Evolutionary conservation across 2,888 invertebrate genomes (phyloP).

Genomic region (Philopedon plagiatum): DNA sequence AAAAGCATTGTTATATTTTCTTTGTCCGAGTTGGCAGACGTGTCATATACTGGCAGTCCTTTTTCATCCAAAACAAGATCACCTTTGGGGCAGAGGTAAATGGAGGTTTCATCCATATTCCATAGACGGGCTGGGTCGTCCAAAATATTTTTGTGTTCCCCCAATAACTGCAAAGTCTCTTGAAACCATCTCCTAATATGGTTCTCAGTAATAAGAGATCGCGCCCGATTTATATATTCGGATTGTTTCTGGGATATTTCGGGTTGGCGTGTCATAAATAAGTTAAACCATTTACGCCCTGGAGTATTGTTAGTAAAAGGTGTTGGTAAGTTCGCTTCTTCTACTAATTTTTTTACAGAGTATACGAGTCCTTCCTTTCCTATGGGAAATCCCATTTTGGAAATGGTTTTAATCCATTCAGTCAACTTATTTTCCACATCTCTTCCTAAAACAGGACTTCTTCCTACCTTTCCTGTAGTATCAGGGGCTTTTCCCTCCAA

Average conservation of each 20-base stretch:
- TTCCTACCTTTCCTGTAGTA: not conserved
- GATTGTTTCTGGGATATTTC: slow-evolving; percentile 24
- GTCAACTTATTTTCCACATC: not conserved
- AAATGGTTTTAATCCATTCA: slow-evolving; percentile 8
- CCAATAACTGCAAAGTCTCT: not conserved
- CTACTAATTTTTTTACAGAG: slow-evolving; percentile 1
- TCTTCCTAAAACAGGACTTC: not conserved
- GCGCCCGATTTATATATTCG: slow-evolving; percentile 17
- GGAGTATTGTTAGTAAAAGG: slow-evolving; percentile 13
- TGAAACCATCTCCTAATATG: slow-evolving; percentile 10
- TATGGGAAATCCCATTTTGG: slow-evolving; percentile 19
- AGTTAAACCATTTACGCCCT: slow-evolving; percentile 5
- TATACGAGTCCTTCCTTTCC: slow-evolving; percentile 2
- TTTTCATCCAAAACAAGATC: slow-evolving; percentile 12
- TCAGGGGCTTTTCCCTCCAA: slow-evolving; percentile 2
- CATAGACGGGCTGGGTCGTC: not conserved
- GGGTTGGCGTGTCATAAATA: slow-evolving; percentile 19
- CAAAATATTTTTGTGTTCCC: not conserved
- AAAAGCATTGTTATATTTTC: slow-evolving; percentile 26
- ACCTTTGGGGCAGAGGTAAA: slow-evolving; percentile 17
- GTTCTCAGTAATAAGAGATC: not conserved
- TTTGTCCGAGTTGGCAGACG: slow-evolving; percentile 10
- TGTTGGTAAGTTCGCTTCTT: not conserved
- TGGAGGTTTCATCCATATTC: slow-evolving; percentile 30
- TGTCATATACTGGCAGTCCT: slow-evolving; percentile 16